These are phyloP conservation scores for Allygus modestus DNA, from an alignment of 2,888 invertebrate species.

Conservation along the genomic window DNA sequence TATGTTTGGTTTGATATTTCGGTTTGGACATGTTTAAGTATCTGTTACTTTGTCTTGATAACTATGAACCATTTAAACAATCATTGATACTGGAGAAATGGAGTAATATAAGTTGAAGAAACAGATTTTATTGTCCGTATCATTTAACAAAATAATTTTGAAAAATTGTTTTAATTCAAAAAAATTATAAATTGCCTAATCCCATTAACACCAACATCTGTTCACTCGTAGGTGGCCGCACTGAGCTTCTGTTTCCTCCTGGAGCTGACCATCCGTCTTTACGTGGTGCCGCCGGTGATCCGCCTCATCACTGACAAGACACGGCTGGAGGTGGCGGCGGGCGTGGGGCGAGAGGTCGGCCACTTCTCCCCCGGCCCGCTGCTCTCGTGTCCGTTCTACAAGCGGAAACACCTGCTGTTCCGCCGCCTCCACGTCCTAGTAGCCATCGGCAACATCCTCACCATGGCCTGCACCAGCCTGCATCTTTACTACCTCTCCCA, in stretches of 20 bases:
- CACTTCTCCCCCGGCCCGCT: constrained; percentile 82
- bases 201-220: too few relatives aligned
- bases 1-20: too few relatives aligned
- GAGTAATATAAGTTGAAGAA: too few relatives aligned
- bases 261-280: constrained; percentile 86
- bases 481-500: constrained; percentile 82
- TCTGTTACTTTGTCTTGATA: too few relatives aligned
- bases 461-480: constrained; percentile 82
- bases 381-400: constrained; percentile 87
- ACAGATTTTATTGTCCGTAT: too few relatives aligned
- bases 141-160: too few relatives aligned
- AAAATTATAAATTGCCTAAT: too few relatives aligned
- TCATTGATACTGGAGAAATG: too few relatives aligned
- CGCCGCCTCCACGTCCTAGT: constrained; percentile 86
- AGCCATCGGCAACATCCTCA: constrained; percentile 88
- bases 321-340: constrained; percentile 81
- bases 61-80: too few relatives aligned
- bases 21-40: too few relatives aligned
- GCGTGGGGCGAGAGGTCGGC: constrained; percentile 89
- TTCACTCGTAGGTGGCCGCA: constrained; percentile 79
- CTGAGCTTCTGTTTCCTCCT: constrained; percentile 83
- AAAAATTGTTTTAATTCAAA: too few relatives aligned
- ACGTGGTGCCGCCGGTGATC: constrained; percentile 86
- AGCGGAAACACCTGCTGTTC: constrained; percentile 83
- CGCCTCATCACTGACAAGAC: constrained; percentile 86